These are phyloP conservation scores for Sarcophilus harrisii DNA, from an alignment of 2,797 vertebrate genomes.

Conservation along the genomic window DNA sequence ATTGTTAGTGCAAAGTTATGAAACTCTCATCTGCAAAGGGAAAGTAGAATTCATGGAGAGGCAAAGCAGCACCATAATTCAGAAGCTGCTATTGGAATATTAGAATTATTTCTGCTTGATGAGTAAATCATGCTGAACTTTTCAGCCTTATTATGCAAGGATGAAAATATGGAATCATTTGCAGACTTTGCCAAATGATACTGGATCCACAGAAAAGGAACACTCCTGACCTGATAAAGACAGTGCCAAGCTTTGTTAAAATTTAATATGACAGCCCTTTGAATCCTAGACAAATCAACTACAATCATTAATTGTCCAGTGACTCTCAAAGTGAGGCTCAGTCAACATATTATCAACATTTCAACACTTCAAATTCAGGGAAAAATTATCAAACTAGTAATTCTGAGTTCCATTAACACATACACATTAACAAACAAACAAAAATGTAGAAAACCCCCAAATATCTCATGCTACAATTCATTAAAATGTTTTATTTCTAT, in stretches of 20 bases:
- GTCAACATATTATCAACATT: neutral
- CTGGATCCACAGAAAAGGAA: neutral
- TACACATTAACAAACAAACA: neutral
- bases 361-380: neutral
- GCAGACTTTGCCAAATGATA: neutral
- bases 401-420: neutral
- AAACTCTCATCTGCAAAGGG: constrained; percentile 10
- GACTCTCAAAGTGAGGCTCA: neutral
- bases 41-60: neutral
- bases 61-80: neutral
- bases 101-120: neutral
- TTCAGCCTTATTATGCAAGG: neutral
- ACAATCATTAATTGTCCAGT: neutral
- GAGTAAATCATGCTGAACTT: neutral
- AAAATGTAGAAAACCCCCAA: no score
- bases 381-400: neutral
- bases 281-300: neutral
- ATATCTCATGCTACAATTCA: neutral
- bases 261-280: neutral
- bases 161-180: neutral
- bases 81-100: neutral
- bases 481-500: neutral
- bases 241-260: neutral
- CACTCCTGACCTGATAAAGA: neutral
- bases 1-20: neutral